phyloP scores from a whole-genome alignment of 2,113 vertebrate species.

The Chaenocephalus aceratus region DNA sequence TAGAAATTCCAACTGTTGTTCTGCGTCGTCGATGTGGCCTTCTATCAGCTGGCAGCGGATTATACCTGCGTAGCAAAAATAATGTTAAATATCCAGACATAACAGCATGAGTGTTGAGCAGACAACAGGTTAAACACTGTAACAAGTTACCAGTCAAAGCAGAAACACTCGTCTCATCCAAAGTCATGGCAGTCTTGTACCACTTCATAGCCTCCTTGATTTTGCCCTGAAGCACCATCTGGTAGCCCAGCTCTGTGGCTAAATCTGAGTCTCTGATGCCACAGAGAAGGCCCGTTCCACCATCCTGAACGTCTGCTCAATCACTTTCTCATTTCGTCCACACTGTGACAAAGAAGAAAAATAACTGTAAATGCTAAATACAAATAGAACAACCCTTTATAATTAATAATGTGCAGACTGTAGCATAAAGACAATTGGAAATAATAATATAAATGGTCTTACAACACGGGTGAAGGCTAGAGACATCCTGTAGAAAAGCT shows the following conservation, averaged over 20 bases:
- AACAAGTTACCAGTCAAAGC: constrained; percentile 88
- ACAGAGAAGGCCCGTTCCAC: constrained; percentile 89
- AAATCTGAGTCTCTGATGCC: constrained; percentile 86
- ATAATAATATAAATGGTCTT: constrained; percentile 65
- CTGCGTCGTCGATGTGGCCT: constrained; percentile 92
- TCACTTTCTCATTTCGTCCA: constrained; percentile 90
- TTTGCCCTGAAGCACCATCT: constrained; percentile 91
- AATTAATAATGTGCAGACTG: not conserved
- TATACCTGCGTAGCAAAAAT: constrained; percentile 84
- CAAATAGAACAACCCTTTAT: not conserved
- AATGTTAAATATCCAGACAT: not conserved
- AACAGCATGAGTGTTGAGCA: not conserved
- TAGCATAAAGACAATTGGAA: not conserved
- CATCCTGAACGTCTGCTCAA: constrained; percentile 89
- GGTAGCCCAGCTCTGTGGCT: constrained; percentile 95
- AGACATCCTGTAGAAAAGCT: constrained; percentile 90
- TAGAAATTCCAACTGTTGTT: constrained; percentile 95
- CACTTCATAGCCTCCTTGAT: constrained; percentile 91
- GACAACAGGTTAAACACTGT: not conserved
- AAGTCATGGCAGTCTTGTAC: constrained; percentile 91
- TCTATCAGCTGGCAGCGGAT: constrained; percentile 93
- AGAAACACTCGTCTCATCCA: constrained; percentile 91
- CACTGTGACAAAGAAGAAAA: constrained; percentile 82
- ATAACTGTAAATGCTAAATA: not conserved
- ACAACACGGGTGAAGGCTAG: constrained; percentile 94